Evolutionary conservation across 1,140 invertebrate genomes (phyloP), one percentile per base, ranked within the genome.

Genomic region (Metaphire vulgaris): DNA sequence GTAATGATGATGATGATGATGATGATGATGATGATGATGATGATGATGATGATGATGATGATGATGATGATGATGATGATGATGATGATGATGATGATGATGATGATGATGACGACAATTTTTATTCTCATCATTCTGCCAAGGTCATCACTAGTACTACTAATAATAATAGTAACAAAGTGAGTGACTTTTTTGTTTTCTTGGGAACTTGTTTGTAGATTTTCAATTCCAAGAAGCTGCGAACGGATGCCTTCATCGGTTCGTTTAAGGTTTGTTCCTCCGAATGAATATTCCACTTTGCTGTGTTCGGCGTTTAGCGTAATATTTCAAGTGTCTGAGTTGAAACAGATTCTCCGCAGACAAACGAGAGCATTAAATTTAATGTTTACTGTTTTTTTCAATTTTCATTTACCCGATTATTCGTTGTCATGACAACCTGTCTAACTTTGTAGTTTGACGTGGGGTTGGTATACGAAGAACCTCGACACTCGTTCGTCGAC

Each of bases 231-330:
- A 81, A 79, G 33, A 83, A 80, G 32, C 82, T 87, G 15, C 78
- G 86, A 65, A 83, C 85, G 30, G 86, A 87, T 81, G 78, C 85
- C 28, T 78, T 86, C 16, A 86, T 88, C 69, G 87, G 87, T 21
- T 81, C 83, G n/a, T 88, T 87, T 76, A 86, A 86, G 82, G 85
- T 87, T 77, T 30, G 41, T 68, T 66, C 21, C 30, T 15, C n/a
- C 26, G 33, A 75, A 26, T 41, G 15, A n/a, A n/a, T n/a, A n/a
- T n/a, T n/a, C n/a, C n/a, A n/a, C n/a, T n/a, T n/a, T n/a, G n/a
- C n/a, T n/a, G n/a, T n/a, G n/a, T n/a, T n/a, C n/a, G n/a, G n/a
- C n/a, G n/a, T n/a, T n/a, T n/a, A n/a, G n/a, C n/a, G n/a, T n/a
- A n/a, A n/a, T n/a, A n/a, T n/a, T n/a, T n/a, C n/a, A n/a, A n/a